Evolutionary conservation across 1,140 invertebrate species (phyloP).

Genomic region (Dinoponera quadriceps): DNA sequence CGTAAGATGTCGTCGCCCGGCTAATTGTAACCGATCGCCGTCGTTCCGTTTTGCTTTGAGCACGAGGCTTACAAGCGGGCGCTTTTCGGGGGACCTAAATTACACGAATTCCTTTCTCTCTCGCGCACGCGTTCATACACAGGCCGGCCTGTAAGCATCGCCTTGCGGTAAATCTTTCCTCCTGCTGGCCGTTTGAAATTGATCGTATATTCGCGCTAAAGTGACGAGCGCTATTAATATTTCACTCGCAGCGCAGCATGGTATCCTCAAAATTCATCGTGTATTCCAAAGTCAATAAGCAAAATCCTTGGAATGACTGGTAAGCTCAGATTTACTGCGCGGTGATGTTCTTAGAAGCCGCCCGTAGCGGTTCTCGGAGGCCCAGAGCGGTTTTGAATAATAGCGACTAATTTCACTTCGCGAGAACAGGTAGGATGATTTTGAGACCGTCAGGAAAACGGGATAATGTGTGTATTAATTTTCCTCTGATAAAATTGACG

Average conservation of each 20-base stretch:
- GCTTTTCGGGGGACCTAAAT: background rate
- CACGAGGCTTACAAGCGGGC: background rate
- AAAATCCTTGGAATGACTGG: background rate
- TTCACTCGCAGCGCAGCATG: background rate
- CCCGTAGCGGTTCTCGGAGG: background rate
- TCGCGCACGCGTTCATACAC: background rate
- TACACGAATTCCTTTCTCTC: slow-evolving; percentile 3
- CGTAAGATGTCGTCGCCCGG: background rate
- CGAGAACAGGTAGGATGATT: background rate
- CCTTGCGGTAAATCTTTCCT: background rate
- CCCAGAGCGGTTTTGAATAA: slow-evolving; percentile 31
- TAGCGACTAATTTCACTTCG: slow-evolving; percentile 12
- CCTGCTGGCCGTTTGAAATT: background rate
- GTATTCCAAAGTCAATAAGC: background rate
- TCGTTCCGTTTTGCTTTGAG: slow-evolving; percentile 23
- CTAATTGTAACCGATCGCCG: slow-evolving; percentile 40
- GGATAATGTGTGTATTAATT: background rate
- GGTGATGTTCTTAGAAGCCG: slow-evolving; percentile 8
- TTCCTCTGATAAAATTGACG: background rate
- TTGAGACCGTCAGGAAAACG: background rate
- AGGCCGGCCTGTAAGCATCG: background rate
- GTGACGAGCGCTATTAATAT: background rate
- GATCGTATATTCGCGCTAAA: background rate
- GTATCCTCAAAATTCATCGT: background rate
- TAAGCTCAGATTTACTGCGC: background rate